Evolutionary conservation across 2,888 invertebrate species (phyloP).

Genomic region (Diplolepis rosae): DNA sequence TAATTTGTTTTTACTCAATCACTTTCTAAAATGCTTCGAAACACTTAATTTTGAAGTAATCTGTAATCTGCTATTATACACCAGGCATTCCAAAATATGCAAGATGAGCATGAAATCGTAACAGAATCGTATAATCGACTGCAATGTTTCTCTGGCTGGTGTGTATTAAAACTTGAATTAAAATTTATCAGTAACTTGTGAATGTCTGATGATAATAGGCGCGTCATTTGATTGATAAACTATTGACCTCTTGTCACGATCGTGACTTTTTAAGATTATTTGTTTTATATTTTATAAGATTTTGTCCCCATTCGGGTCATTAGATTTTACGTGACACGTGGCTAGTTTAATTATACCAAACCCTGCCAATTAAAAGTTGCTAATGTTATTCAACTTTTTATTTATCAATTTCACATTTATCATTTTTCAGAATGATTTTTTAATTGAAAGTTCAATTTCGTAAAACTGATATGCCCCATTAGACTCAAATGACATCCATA

Average conservation of each 20-base stretch:
- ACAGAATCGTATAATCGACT: not conserved
- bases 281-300: not conserved
- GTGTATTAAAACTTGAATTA: not conserved
- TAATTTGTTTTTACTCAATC: not conserved
- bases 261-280: not conserved
- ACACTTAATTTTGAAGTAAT: not conserved
- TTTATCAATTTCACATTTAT: too few relatives aligned
- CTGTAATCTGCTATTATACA: not conserved
- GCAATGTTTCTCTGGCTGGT: not conserved
- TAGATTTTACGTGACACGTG: not conserved
- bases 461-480: too few relatives aligned
- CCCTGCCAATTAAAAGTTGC: too few relatives aligned
- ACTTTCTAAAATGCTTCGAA: not conserved
- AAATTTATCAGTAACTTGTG: not conserved
- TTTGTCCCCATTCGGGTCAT: not conserved
- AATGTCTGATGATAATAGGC: not conserved
- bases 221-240: conserved; percentile 10
- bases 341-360: not conserved
- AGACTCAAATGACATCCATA: too few relatives aligned
- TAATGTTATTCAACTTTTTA: too few relatives aligned
- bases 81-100: not conserved
- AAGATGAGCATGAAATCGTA: not conserved
- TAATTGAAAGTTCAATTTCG: too few relatives aligned
- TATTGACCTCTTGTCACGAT: not conserved
- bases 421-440: too few relatives aligned